Base-by-base conservation (phyloP, 2,797 vertebrate genomes). In the Tauraco hartlaubi region DNA sequence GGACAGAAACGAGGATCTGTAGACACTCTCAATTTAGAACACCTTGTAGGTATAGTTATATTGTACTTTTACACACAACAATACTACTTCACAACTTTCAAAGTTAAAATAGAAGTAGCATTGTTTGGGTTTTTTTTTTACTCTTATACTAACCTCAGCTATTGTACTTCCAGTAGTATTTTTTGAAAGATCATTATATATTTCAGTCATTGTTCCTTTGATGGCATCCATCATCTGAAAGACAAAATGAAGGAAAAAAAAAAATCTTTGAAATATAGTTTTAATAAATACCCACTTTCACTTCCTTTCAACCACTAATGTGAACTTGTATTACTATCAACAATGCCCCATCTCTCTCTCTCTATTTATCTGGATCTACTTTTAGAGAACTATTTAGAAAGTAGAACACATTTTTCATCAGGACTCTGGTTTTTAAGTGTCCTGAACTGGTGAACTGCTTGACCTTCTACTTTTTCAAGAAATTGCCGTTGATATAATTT, bases 171-270 rank as follows among this genome's bases (percentile, higher is more conserved):
- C 99, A 9, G 99, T 99, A 33, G 99, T 99, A 97, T 98, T 99
- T 98, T 99, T 99, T 58, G 99, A 99, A 79, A 99, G 99, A 93
- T 99, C 99, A 8, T 99, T 99, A 96, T 99, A 99, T 93, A 99
- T 99, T 98, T 99, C 99, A 5, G 99, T 99, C 99, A 99, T 99
- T 16, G 99, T 99, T 94, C 99, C 99, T 98, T 99, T 99, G 95
- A 99, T 99, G 29, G 99, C 98, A 84, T 99, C 99, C 99, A 99
- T 99, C 96, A 99, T 99, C 99, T 99, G 97, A 44, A 98, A 96
- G 71, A 95, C 20, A 96, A 66, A 78, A 59, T 26, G 52, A 66
- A 94, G 91, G 93, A 92, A 26, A 26, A 33, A 52, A 49, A 4
- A 31, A 43, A 9, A 28, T 41, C 2, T 85, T 43, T 64, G 4